Base-by-base conservation (phyloP, 2,797 vertebrate species). In the Tenualosa thibaudeaui region DNA sequence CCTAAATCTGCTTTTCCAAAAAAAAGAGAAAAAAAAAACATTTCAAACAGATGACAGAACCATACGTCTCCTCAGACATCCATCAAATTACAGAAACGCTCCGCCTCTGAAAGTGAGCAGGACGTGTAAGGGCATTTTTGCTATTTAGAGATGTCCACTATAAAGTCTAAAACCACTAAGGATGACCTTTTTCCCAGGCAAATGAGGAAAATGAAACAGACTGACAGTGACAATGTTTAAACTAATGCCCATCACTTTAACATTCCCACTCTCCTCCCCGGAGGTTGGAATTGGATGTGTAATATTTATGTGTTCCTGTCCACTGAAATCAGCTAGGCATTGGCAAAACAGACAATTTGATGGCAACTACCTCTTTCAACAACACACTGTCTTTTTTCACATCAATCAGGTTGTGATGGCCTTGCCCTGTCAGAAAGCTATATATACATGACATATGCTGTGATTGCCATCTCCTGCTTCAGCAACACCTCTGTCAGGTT, bases 401-500 rank as follows among this genome's bases (percentile, higher is more conserved):
- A 90, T 58, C 17, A 81, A 85, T 85, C 86, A 84, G 54, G 71
- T 51, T 86, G 62, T 82, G 49, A 86, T 83, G 86, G 81, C 17
- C 50, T 85, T 46, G 49, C 78, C 85, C 26, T 86, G 75, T 82
- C 85, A 87, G 85, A 46, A 46, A 89, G 84, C 56, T 84, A 81
- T 75, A 81, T 82, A 83, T 89, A 86, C 82, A 82, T 81, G 84
- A 81, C 88, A 88, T 87, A 88, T 86, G 88, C 60, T 85, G 83
- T 50, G 81, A 88, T 84, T 50, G 86, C 84, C 13, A 37, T 87
- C 83, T 86, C 65, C 84, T 82, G 84, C 56, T 84, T 86, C 84
- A 60, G 85, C 87, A 75, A 81, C 81, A 85, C 85, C 81, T 88
- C 85, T 81, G 85, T 86, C 88, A 90, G 84, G 71, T 83, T 87